Base-by-base conservation (phyloP, 2,797 vertebrate species). In the Cyclopterus lumpus region DNA sequence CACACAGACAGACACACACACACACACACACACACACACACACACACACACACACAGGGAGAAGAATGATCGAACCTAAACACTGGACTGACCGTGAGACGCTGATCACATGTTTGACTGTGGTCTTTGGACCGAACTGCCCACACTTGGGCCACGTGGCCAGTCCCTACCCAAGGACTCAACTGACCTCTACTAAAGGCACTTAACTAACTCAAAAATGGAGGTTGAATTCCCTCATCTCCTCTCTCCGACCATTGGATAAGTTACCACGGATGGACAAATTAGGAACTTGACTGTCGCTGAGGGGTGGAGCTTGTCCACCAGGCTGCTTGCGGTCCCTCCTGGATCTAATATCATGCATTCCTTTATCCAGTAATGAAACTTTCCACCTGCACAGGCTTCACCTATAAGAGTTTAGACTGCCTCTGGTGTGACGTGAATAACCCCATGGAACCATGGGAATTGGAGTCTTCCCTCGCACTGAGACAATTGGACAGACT, bases 381-480 rank as follows among this genome's bases (percentile, higher is more conserved):
- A 91, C 86, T 80, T 72, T 81, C 83, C 75, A 78, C 72, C 87
- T 86, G 80, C 88, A 84, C 81, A 86, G 84, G 87, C 85, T 93
- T 82, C 80, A 82, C 72, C 85, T 68, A 53, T 67, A 83, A 86
- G 84, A 89, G 73, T 82, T 84, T 77, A 76, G 86, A 88, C 87
- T 85, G 87, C 79, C 86, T 92, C 84, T 90, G 84, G 83, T 85
- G 88, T 88, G 84, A 89, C 8, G 40, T 75, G 79, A 89, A 84
- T 81, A 88, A 91, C 71, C 92, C 93, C 94, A 91, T 92, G 89
- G 89, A 93, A 84, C 69, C 91, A 92, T 93, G 94, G 93, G 93
- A 93, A 90, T 89, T 88, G 86, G 91, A 93, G 92, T 94, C 93
- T 94, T 94, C 93, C 93, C 88, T 90, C 86, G 89, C 93, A 94